Percentiles rank a stretch among this genome's conserved stretches.
These are phyloP conservation scores for Hippocampus kuda DNA, from an alignment of 2,797 vertebrate species.

Conservation along the genomic window DNA sequence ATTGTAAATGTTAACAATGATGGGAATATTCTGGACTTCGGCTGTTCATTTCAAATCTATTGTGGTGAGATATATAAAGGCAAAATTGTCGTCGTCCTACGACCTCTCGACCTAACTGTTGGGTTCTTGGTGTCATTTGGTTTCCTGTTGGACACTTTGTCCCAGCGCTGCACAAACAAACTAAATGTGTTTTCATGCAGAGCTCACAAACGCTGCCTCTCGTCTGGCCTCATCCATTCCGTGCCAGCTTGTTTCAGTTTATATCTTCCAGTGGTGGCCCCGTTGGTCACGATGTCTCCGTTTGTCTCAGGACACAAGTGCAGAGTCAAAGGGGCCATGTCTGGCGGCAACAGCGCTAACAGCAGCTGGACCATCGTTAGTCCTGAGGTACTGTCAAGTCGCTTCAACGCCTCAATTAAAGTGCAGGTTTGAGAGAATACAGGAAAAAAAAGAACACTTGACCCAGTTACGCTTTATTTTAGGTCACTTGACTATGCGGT, in stretches of 20 bases:
- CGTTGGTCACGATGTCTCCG: not conserved
- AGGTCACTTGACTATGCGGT: constrained; percentile 41
- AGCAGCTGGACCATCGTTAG: constrained; percentile 79
- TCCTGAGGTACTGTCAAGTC: constrained; percentile 69
- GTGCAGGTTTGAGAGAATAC: constrained; percentile 7
- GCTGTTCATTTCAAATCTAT: no score
- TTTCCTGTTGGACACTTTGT: not conserved
- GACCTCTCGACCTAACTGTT: not conserved
- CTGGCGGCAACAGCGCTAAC: constrained; percentile 59
- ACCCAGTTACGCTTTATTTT: constrained; percentile 36
- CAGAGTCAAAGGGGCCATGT: constrained; percentile 67
- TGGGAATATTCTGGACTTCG: no score
- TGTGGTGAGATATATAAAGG: no score
- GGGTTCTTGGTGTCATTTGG: not conserved
- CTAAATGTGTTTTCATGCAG: not conserved
- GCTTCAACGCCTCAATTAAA: constrained; percentile 22
- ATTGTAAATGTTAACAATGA: no score
- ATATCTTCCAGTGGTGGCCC: not conserved
- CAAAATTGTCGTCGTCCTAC: no score
- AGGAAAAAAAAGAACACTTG: constrained; percentile 11
- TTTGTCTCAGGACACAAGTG: constrained; percentile 55
- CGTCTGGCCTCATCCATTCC: not conserved
- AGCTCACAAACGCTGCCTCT: not conserved
- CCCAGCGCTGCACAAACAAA: not conserved
- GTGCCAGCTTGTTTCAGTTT: not conserved